Evolutionary conservation across 2,888 invertebrate genomes (phyloP), one percentile per base, ranked within the genome.

Genomic region (Epistrophella euchroma): DNA sequence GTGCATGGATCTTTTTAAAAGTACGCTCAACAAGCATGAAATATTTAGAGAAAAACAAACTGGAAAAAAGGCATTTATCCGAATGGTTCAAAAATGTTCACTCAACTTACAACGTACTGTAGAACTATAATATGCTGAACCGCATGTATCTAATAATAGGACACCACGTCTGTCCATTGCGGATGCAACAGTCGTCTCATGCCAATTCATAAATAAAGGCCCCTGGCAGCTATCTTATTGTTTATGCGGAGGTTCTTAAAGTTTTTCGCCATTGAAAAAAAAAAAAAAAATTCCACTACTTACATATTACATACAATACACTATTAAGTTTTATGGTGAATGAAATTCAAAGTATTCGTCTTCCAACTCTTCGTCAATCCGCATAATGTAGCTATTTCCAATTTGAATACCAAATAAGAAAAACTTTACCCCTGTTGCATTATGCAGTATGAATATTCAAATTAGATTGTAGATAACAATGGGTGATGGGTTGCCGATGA

Each of bases 361-460:
- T 25, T 1, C 32, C 13, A 28, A 64, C 32, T 40, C 35, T 35
- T 37, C 22, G 52, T 10, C 32, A 37, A 56, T 43, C 35, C 47
- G 15, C 45, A 28, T 75, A n/a, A n/a, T n/a, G n/a, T n/a, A n/a
- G n/a, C n/a, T n/a, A 66, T 32, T 43, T 52, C 25, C 52, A 35
- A 45, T 55, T 25, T 62, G 75, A 80, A 80, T 80, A 62, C 45
- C 45, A 62, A 80, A 80, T 47, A 35, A 7, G 37, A 13, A 19
- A 37, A 25, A 40, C 43, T 32, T 40, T 60, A 50, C 22, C 56
- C 32, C 37, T 58, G 50, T 6, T 28, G 58, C 47, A 52, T 22
- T 68, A 28, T 60, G 11, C 47, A 37, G 7, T 22, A 66, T 43
- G 32, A 70, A 60, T 47, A 40, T 47, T 50, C 60, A 71, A 71